Conservation (phyloP, 2,888 invertebrate species). For the Callinectes sapidus region DNA sequence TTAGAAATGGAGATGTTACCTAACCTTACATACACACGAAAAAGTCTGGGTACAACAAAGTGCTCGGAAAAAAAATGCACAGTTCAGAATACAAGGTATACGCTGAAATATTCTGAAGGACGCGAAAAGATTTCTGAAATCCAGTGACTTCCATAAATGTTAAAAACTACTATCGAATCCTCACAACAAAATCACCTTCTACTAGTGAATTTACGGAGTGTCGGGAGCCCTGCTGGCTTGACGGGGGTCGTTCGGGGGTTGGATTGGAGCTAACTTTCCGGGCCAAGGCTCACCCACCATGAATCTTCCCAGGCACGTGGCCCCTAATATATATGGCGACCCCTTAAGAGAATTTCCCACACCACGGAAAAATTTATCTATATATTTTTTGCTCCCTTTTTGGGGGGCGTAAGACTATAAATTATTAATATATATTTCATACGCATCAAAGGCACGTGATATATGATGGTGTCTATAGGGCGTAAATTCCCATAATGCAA, state of each 20-base stretch:
- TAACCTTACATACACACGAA: neutral
- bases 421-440: constrained; percentile 36
- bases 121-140: neutral
- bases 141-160: neutral
- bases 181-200: neutral
- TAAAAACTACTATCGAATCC: neutral
- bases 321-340: constrained; percentile 15
- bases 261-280: constrained; percentile 29
- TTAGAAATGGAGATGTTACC: neutral
- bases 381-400: constrained; percentile 1
- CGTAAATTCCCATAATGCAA: constrained; percentile 37
- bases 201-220: neutral
- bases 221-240: neutral
- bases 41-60: neutral
- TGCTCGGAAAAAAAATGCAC: neutral
- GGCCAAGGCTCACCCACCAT: neutral
- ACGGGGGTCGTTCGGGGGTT: neutral
- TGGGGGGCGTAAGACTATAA: constrained; percentile 27
- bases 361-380: constrained; percentile 31
- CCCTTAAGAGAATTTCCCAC: constrained; percentile 30
- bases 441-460: constrained; percentile 27
- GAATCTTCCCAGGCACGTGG: constrained; percentile 43
- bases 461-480: constrained; percentile 24
- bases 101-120: neutral
- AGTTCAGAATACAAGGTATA: neutral